These are phyloP conservation scores for Arenicola marina DNA, from an alignment of 2,888 invertebrate species.

Conservation along the genomic window DNA sequence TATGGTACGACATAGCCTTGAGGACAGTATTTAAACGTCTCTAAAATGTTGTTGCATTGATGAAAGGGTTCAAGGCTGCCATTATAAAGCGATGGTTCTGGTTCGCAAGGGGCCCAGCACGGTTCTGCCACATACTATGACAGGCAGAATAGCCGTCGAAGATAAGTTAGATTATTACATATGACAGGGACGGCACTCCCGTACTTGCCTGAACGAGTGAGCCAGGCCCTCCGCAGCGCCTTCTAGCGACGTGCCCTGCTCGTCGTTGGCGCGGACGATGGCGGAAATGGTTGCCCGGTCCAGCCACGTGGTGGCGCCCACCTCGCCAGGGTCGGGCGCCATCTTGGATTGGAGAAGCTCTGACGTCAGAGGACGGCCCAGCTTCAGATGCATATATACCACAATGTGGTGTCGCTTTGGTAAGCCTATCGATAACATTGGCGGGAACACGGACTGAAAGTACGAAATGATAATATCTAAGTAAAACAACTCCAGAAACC, in stretches of 20 bases:
- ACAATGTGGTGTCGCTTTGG: conserved; percentile 62
- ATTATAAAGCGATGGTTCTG: no score
- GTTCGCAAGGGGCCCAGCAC: no score
- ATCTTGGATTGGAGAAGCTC: conserved; percentile 35
- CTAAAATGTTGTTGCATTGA: no score
- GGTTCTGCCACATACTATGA: no score
- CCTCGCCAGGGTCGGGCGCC: conserved; percentile 56
- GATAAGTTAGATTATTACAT: no score
- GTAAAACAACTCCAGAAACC: no score
- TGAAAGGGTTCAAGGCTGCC: no score
- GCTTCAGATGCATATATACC: conserved; percentile 56
- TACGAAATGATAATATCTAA: conserved; percentile 12
- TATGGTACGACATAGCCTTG: no score
- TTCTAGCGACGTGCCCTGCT: background rate
- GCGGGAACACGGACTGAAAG: conserved; percentile 62
- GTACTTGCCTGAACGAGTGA: background rate
- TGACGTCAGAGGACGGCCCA: conserved; percentile 39
- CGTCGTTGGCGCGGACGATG: conserved; percentile 36
- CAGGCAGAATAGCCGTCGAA: no score
- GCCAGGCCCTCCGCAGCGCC: background rate
- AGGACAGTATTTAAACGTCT: no score
- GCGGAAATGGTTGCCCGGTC: conserved; percentile 37
- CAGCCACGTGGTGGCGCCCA: conserved; percentile 59
- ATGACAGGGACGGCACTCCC: background rate
- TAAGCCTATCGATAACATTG: conserved; percentile 54